Percentiles rank a stretch among this genome's conserved stretches.
Evolutionary conservation across 2,888 invertebrate genomes (phyloP).

Genomic region (Drosophila glabriapex): DNA sequence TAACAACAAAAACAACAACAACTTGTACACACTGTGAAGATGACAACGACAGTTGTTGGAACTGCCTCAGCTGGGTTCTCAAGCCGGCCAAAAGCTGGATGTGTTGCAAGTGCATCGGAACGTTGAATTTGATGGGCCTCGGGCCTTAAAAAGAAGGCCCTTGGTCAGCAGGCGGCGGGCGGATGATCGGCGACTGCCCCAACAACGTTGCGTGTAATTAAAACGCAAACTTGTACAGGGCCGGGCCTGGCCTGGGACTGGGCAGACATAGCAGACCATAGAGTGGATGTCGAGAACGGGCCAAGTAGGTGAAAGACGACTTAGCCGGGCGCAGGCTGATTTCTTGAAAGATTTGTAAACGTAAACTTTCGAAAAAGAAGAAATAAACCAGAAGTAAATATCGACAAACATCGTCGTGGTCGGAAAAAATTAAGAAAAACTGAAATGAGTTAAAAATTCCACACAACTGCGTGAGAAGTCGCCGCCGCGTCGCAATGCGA

Average conservation of each 20-base stretch:
- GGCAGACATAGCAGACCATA: background rate
- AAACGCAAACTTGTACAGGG: conserved; percentile 70
- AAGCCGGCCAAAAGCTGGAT: conserved; percentile 33
- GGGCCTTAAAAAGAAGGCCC: conserved; percentile 29
- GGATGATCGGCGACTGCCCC: conserved; percentile 54
- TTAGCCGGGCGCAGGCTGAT: conserved; percentile 64
- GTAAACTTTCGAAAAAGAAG: conserved; percentile 76
- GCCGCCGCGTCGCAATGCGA: conserved; percentile 43
- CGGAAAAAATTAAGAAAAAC: conserved; percentile 78
- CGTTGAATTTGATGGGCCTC: conserved; percentile 50
- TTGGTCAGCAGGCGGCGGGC: conserved; percentile 39
- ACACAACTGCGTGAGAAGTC: conserved; percentile 80
- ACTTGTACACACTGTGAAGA: conserved; percentile 41
- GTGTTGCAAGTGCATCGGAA: conserved; percentile 59
- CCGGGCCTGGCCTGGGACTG: background rate
- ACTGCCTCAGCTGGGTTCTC: conserved; percentile 36
- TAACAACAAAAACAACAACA: conserved; percentile 29
- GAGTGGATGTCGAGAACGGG: conserved; percentile 6
- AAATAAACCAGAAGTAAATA: conserved; percentile 77
- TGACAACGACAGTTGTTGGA: conserved; percentile 64
- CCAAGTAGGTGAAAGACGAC: conserved; percentile 70
- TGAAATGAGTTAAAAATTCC: conserved; percentile 80
- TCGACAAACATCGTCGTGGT: conserved; percentile 68
- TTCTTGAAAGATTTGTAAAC: conserved; percentile 79
- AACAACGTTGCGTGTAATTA: conserved; percentile 79